These are phyloP conservation scores for Chlorodrepanis virens DNA, from an alignment of 2,113 vertebrate genomes.

Conservation along the genomic window DNA sequence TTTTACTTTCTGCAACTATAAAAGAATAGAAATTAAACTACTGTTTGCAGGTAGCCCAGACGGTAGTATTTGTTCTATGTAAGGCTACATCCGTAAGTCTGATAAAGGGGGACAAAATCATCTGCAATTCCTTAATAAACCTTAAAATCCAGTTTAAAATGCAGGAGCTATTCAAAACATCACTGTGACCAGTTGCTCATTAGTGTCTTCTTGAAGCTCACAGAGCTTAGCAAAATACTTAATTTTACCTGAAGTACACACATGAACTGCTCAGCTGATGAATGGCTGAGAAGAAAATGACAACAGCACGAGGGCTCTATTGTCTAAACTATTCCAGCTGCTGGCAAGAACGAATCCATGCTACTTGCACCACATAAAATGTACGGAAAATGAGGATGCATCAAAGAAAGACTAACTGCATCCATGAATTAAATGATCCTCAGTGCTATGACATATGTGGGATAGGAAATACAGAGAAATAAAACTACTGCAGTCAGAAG, in stretches of 20 bases:
- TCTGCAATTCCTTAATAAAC: not conserved
- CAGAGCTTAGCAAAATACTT: not conserved
- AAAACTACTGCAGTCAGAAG: not conserved
- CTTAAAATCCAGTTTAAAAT: not conserved
- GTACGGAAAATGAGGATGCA: not conserved
- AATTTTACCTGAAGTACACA: not conserved
- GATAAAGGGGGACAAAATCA: not conserved
- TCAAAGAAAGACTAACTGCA: not conserved
- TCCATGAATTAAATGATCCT: not conserved
- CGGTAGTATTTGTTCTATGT: not conserved
- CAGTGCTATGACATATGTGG: not conserved
- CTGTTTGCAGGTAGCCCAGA: not conserved
- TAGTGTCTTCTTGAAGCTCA: not conserved
- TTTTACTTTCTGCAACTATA: conserved; percentile 68
- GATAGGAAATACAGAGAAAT: not conserved
- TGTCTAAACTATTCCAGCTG: not conserved
- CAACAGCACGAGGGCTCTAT: not conserved
- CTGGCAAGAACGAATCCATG: not conserved
- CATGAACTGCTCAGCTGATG: not conserved
- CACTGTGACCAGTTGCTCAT: not conserved
- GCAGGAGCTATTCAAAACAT: not conserved
- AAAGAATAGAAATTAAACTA: not conserved
- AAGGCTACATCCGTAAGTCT: not conserved
- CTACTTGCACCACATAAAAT: not conserved
- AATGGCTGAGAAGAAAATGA: not conserved